phyloP scores from a whole-genome alignment of 2,888 invertebrate species.

The Tachina grossa region DNA sequence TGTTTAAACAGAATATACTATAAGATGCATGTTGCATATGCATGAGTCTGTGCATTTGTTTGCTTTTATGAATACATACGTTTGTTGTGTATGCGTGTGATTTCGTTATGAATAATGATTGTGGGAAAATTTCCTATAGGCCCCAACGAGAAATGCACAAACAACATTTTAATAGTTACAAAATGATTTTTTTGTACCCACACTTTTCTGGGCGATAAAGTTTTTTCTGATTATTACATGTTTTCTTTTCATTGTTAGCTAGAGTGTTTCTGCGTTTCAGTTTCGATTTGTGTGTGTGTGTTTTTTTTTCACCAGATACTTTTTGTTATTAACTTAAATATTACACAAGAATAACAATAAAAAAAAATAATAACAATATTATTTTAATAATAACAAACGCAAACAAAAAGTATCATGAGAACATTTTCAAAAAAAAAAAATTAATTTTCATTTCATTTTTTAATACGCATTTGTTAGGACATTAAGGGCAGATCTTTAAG shows the following conservation, averaged over 20 bases:
- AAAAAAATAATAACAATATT: constrained; percentile 55
- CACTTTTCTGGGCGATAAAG: constrained; percentile 64
- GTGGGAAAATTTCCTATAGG: constrained; percentile 61
- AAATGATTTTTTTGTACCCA: constrained; percentile 51
- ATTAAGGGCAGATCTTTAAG: neutral
- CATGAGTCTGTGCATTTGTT: constrained; percentile 8
- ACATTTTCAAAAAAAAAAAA: constrained; percentile 43
- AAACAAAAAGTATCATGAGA: constrained; percentile 65
- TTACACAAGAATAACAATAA: constrained; percentile 44
- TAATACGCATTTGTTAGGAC: constrained; percentile 19
- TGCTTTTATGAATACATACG: neutral
- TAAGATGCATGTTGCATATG: neutral
- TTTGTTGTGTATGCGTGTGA: constrained; percentile 7
- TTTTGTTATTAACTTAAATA: constrained; percentile 33
- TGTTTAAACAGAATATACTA: constrained; percentile 9
- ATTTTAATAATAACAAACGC: constrained; percentile 62
- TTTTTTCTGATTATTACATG: constrained; percentile 48
- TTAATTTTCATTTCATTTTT: constrained; percentile 12
- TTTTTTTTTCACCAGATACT: constrained; percentile 32
- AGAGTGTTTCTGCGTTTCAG: neutral
- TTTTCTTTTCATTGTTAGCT: constrained; percentile 47
- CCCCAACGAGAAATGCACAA: constrained; percentile 12
- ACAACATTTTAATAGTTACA: constrained; percentile 13
- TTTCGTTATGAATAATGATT: constrained; percentile 66
- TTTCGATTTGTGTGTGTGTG: neutral